Percentiles rank a stretch among this genome's conserved stretches.
phyloP scores from a whole-genome alignment of 2,113 vertebrate genomes.

The Neoarius graeffei region DNA sequence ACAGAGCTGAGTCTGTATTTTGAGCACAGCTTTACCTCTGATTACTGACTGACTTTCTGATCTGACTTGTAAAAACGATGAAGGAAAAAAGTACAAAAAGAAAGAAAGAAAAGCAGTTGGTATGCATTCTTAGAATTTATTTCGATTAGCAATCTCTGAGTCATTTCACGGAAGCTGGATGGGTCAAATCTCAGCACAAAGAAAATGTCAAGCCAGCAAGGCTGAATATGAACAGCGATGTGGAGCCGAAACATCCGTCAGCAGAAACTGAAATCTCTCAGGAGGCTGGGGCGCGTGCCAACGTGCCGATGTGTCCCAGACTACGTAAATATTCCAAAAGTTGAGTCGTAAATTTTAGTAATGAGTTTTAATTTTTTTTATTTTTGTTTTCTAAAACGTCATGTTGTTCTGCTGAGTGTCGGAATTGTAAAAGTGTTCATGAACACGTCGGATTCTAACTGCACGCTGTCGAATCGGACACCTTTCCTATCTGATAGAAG shows the following conservation, averaged over 20 bases:
- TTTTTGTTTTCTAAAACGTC: neutral
- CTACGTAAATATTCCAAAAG: neutral
- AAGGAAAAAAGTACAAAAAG: neutral
- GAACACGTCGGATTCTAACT: neutral
- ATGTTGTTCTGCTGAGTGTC: neutral
- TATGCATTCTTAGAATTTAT: neutral
- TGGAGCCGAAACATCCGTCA: neutral
- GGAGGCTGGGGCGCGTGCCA: neutral
- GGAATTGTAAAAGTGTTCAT: neutral
- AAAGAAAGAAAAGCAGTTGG: neutral
- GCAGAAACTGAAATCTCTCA: constrained; percentile 9
- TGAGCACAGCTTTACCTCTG: neutral
- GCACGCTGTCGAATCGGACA: neutral
- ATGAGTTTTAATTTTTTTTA: neutral
- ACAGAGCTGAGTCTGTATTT: too few species aligned
- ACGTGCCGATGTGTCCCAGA: too few species aligned
- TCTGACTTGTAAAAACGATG: neutral
- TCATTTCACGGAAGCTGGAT: neutral
- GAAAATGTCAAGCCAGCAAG: constrained; percentile 1
- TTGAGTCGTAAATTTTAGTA: too few species aligned
- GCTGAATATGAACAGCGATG: neutral
- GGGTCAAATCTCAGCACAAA: constrained; percentile 15
- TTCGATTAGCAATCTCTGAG: neutral
- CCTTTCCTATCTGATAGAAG: neutral
- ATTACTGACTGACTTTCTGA: neutral